phyloP scores from a whole-genome alignment of 2,797 vertebrate species.

The Myoxocephalus aenaeus region DNA sequence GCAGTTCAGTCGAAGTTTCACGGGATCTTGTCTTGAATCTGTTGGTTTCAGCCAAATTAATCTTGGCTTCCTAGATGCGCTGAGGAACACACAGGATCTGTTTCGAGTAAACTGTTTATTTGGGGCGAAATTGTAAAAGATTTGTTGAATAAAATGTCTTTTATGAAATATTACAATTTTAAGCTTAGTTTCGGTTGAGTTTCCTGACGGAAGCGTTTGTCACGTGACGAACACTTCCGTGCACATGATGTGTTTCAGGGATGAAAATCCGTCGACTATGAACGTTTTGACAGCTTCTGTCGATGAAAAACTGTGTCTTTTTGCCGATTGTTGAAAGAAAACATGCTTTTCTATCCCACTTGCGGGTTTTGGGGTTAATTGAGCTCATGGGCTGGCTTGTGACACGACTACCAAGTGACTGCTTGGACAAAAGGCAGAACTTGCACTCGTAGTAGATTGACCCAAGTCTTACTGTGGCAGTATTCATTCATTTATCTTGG shows the following conservation, averaged over 20 bases:
- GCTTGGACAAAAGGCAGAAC: conserved; percentile 47
- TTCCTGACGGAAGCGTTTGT: no score
- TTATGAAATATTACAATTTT: no score
- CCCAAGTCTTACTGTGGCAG: conserved; percentile 25
- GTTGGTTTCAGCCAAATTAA: not conserved
- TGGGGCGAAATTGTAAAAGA: no score
- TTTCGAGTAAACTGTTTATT: no score
- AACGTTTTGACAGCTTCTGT: not conserved
- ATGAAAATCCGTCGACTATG: no score
- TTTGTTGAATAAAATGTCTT: no score
- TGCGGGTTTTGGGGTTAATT: conserved; percentile 6
- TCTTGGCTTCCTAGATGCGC: not conserved
- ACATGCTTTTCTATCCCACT: not conserved
- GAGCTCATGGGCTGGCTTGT: conserved; percentile 36
- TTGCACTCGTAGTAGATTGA: conserved; percentile 41
- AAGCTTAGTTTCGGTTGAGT: no score
- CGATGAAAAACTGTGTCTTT: not conserved
- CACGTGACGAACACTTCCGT: no score
- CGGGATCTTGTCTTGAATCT: not conserved
- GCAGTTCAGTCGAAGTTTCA: conserved; percentile 5
- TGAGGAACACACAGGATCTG: not conserved
- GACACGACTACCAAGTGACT: conserved; percentile 54
- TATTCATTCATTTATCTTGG: conserved; percentile 31
- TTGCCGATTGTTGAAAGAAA: not conserved
- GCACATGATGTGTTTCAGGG: no score